A percentile compares a stretch with the other conserved stretches of the same genome.
These are phyloP conservation scores for Holothuria glaberrima DNA, from an alignment of 35 echinoderm and acorn worm species.

Conservation along the genomic window DNA sequence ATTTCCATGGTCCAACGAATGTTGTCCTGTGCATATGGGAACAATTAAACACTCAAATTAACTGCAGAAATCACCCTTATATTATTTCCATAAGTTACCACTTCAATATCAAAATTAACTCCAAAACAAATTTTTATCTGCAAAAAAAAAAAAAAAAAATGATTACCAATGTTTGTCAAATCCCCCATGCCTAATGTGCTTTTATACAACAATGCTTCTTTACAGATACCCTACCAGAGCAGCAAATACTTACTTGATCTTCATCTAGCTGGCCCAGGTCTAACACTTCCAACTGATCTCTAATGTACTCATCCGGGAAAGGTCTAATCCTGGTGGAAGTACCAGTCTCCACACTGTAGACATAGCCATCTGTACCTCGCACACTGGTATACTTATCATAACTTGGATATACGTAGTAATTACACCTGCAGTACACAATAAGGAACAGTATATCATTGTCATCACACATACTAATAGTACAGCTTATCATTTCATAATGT, in stretches of 20 bases:
- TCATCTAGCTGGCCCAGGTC: conserved; percentile 78
- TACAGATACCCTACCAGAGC: too few species aligned
- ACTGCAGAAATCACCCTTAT: too few species aligned
- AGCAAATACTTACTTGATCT: conserved; percentile 52
- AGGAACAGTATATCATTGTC: background rate
- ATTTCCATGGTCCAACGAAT: conserved; percentile 65
- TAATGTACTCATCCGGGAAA: conserved; percentile 71
- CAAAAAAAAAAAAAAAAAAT: too few species aligned
- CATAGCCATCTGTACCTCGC: conserved; percentile 77
- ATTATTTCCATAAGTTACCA: too few species aligned
- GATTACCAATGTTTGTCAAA: too few species aligned
- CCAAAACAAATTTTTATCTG: too few species aligned
- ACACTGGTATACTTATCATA: conserved; percentile 58
- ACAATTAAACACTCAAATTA: background rate
- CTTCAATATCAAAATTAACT: too few species aligned
- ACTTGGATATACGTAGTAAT: conserved; percentile 82
- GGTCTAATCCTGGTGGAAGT: conserved; percentile 20
- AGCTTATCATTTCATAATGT: background rate
- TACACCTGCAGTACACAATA: conserved; percentile 69
- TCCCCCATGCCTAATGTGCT: too few species aligned
- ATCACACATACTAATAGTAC: background rate
- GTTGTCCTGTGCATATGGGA: conserved; percentile 59
- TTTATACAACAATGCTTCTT: too few species aligned
- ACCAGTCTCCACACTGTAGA: conserved; percentile 53
- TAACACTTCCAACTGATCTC: conserved; percentile 69